Percentiles rank a stretch among this genome's conserved stretches.
phyloP scores from a whole-genome alignment of 2,888 invertebrate genomes.

The Brachycybe producta region DNA sequence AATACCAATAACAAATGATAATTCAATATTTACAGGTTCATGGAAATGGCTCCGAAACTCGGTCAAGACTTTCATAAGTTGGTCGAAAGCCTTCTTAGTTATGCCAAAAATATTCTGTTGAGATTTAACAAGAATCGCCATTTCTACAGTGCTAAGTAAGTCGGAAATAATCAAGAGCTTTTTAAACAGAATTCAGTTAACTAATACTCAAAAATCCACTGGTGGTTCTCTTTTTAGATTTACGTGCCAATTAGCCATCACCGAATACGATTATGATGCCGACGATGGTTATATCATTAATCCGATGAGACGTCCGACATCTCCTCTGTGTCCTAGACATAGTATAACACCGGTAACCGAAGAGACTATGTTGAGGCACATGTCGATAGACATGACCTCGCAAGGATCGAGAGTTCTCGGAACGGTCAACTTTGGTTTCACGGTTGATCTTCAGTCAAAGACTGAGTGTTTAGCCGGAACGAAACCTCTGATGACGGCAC shows the following conservation, averaged over 20 bases:
- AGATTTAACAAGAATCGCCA: constrained; percentile 34
- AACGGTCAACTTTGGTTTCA: constrained; percentile 46
- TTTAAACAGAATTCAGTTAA: background rate
- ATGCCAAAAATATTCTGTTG: constrained; percentile 39
- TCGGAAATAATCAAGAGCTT: constrained; percentile 4
- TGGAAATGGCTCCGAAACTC: constrained; percentile 55
- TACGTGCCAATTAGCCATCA: constrained; percentile 51
- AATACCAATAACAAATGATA: no score
- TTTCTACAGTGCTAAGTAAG: constrained; percentile 39
- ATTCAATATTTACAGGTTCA: no score
- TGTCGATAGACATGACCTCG: constrained; percentile 20
- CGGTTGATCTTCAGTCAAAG: constrained; percentile 29
- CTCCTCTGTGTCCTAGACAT: background rate
- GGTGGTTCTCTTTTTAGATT: constrained; percentile 31
- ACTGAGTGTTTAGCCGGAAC: background rate
- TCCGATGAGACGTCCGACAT: no score
- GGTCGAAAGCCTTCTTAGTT: constrained; percentile 45
- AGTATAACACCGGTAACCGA: background rate
- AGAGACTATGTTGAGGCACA: constrained; percentile 10
- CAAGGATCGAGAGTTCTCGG: constrained; percentile 26
- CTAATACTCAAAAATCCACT: background rate
- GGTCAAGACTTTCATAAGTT: constrained; percentile 46
- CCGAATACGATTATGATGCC: constrained; percentile 38
- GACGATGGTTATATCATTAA: constrained; percentile 23
- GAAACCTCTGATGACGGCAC: constrained; percentile 6